These are phyloP conservation scores for Oncorhynchus kisutch DNA, from an alignment of 2,113 vertebrate genomes.

Conservation along the genomic window DNA sequence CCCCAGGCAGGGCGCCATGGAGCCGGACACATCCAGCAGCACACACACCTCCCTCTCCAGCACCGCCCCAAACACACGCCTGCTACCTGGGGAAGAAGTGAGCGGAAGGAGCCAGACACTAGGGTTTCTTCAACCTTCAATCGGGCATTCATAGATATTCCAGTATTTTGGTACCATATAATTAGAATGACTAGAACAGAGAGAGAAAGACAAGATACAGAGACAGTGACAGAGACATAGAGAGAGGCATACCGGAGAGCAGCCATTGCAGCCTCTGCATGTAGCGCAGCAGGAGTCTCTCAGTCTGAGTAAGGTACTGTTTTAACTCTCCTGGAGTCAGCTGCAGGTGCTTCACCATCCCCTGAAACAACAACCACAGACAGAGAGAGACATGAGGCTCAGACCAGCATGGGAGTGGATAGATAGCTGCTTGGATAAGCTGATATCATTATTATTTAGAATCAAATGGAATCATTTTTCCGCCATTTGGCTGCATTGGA, in stretches of 20 bases:
- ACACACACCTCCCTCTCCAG: slow-evolving; percentile 78
- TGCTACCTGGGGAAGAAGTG: slow-evolving; percentile 69
- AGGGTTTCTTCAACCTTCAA: no score
- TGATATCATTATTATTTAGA: no score
- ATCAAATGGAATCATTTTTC: no score
- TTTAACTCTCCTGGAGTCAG: slow-evolving; percentile 73
- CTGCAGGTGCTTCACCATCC: slow-evolving; percentile 73
- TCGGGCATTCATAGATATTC: no score
- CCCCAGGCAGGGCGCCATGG: slow-evolving; percentile 69
- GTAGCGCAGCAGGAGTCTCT: slow-evolving; percentile 65
- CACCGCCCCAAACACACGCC: slow-evolving; percentile 73
- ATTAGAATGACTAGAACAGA: no score
- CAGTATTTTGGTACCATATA: no score
- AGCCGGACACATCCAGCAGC: slow-evolving; percentile 80
- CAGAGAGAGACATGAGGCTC: not conserved
- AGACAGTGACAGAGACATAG: not conserved
- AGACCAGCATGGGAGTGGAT: no score
- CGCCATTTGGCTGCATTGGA: no score
- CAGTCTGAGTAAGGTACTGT: slow-evolving; percentile 56
- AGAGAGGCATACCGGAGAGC: slow-evolving; percentile 71
- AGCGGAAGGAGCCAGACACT: not conserved
- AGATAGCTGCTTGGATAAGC: no score
- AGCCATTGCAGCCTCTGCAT: slow-evolving; percentile 78
- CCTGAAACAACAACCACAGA: slow-evolving; percentile 55
- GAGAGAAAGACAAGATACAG: no score